A percentile compares a stretch with the other conserved stretches of the same genome.
phyloP scores from a whole-genome alignment of 2,888 invertebrate species.

The Parnassius glacialis region DNA sequence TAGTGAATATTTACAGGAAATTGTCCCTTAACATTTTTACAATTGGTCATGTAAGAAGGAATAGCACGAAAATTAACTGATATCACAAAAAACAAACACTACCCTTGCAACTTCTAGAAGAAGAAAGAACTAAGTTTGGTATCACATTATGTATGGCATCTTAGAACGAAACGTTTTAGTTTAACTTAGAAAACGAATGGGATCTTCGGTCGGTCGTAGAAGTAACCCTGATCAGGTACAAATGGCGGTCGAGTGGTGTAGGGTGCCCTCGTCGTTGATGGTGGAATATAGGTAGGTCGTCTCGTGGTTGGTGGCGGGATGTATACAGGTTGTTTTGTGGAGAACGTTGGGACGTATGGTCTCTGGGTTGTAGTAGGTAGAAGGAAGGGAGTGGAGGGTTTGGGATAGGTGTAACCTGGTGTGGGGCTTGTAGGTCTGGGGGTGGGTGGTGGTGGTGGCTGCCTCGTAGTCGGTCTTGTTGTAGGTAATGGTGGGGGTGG shows the following conservation, averaged over 20 bases:
- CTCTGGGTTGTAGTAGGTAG: conserved; percentile 34
- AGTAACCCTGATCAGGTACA: conserved; percentile 65
- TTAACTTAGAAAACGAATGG: conserved; percentile 66
- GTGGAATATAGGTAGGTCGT: conserved; percentile 37
- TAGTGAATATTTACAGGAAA: conserved; percentile 17
- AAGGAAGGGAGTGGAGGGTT: conserved; percentile 35
- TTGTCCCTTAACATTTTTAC: neutral
- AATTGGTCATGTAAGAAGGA: conserved; percentile 8
- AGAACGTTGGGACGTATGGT: neutral
- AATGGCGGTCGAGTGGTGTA: conserved; percentile 60
- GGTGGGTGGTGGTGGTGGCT: conserved; percentile 30
- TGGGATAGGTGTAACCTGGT: conserved; percentile 29
- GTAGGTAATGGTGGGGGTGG: conserved; percentile 32
- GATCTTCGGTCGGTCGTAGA: conserved; percentile 68
- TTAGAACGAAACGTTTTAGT: conserved; percentile 31
- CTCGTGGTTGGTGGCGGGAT: conserved; percentile 43
- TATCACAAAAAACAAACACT: conserved; percentile 25
- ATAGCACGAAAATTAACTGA: conserved; percentile 3
- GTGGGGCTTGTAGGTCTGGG: conserved; percentile 31
- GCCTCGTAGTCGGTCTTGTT: conserved; percentile 28
- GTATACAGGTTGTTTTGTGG: conserved; percentile 30
- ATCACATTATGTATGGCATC: conserved; percentile 66
- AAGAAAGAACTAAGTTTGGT: conserved; percentile 55
- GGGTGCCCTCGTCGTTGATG: conserved; percentile 29
- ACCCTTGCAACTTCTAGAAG: conserved; percentile 26